Conservation (phyloP, 2,797 vertebrate genomes). For the Morelia viridis region DNA sequence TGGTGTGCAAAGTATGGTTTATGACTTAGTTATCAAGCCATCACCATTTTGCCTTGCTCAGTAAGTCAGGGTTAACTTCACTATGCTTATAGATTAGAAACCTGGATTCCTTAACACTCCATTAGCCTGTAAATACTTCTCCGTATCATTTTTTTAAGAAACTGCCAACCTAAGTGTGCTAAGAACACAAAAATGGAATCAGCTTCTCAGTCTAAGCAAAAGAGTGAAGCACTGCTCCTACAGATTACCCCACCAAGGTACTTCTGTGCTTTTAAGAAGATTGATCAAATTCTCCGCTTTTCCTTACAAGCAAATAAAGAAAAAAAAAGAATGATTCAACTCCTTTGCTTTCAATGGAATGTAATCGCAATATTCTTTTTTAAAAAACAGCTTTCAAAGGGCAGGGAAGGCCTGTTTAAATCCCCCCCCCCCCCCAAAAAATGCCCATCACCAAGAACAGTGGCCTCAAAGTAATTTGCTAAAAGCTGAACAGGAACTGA, state of each 20-base stretch:
- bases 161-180: not conserved
- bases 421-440: slow-evolving; percentile 7
- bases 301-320: rapidly evolving
- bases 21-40: not conserved
- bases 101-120: not conserved
- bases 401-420: not conserved
- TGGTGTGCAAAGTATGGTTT: not conserved
- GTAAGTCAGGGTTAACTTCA: not conserved
- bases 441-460: not conserved
- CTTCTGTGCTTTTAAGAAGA: not conserved
- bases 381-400: slow-evolving; percentile 6
- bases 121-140: not conserved
- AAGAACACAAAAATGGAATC: not conserved
- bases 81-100: not conserved
- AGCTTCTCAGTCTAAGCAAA: not conserved
- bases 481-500: slow-evolving; percentile 42
- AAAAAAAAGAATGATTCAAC: not conserved
- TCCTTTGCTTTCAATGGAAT: not conserved
- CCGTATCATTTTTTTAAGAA: not conserved
- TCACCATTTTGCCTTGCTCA: not conserved
- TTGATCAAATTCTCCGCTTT: not conserved
- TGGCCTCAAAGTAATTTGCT: slow-evolving; percentile 42
- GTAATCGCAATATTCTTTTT: not conserved
- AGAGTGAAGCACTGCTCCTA: not conserved
- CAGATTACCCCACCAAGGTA: rapidly evolving